Evolutionary conservation across 1,140 invertebrate genomes (phyloP), one percentile per base, ranked within the genome.

Genomic region (Callitettix versicolor): DNA sequence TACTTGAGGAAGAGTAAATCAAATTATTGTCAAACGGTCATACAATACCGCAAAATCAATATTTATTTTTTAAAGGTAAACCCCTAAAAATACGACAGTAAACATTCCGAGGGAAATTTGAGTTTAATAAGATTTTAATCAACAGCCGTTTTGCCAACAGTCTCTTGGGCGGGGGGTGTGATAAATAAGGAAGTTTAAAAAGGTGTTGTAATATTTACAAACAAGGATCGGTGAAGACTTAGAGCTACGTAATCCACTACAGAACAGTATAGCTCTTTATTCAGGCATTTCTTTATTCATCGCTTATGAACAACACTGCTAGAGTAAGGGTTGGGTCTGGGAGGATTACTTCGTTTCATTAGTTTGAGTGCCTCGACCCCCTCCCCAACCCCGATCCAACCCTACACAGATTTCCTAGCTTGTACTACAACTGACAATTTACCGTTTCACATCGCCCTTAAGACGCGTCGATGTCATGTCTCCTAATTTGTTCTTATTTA

Each of bases 291-390:
- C 50, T 53, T 53, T 53, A 53, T 53, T 53, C 50, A 53, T 24
- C 50, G 50, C 38, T 53, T 36, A 53, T 53, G 40, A 53, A 42
- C 14, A 36, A 26, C 36, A 18, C 26, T 30, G 26, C 9, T 4
- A 30, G 26, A 9, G 43, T n/a, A 9, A n/a, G n/a, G 24, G 20
- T 9, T 11, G 40, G 15, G 50, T n/a, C n/a, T n/a, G 36, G 36
- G 38, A 42, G 53, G 53, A 55, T 55, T 55, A 55, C 41, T 55
- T 30, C 44, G 53, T 55, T 55, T 55, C 53, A 55, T 55, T 55
- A 55, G 53, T 44, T 44, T 47, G 53, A 55, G 53, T 55, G 53
- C 41, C 43, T 38, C 30, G 18, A 30, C 33, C 43, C 48, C 26
- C 47, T 43, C 53, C 20, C 24, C n/a, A 2, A 11, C 24, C 18